Evolutionary conservation across 2,113 vertebrate genomes (phyloP).

Genomic region (Dicaeum eximium): DNA sequence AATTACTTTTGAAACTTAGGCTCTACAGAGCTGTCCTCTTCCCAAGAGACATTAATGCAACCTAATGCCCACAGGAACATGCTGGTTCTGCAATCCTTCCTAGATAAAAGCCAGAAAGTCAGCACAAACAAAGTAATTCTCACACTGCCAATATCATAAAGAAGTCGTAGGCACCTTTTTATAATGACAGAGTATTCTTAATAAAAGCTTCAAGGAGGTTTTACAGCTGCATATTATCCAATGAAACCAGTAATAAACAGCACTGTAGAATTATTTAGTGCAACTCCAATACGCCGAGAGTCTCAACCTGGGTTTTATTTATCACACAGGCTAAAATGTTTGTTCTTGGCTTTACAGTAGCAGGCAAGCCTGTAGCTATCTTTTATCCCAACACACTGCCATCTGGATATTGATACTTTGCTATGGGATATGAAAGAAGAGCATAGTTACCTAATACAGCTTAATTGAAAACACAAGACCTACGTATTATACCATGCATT

Average conservation of each 20-base stretch:
- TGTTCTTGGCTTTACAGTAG: conserved; percentile 39
- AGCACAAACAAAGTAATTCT: neutral
- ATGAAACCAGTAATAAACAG: conserved; percentile 54
- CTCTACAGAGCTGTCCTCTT: neutral
- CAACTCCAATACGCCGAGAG: conserved; percentile 30
- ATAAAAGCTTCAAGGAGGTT: conserved; percentile 63
- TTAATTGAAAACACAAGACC: conserved; percentile 46
- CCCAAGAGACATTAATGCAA: neutral
- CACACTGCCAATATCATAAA: neutral
- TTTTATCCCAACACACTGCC: conserved; percentile 9
- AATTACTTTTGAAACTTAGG: neutral
- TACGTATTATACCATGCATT: neutral
- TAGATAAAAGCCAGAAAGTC: neutral
- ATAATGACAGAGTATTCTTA: conserved; percentile 55
- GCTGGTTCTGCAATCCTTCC: no score
- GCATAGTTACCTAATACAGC: conserved; percentile 12
- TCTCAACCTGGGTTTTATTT: conserved; percentile 42
- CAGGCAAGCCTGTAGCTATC: conserved; percentile 16
- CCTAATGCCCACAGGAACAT: neutral
- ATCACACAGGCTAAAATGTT: conserved; percentile 30
- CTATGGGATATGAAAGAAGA: conserved; percentile 27
- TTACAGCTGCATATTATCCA: conserved; percentile 61
- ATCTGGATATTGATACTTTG: conserved; percentile 29
- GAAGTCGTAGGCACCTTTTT: conserved; percentile 11
- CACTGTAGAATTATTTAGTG: conserved; percentile 56